Evolutionary conservation across 2,113 vertebrate genomes (phyloP), one percentile per base, ranked within the genome.

Genomic region (Chionomys nivalis): DNA sequence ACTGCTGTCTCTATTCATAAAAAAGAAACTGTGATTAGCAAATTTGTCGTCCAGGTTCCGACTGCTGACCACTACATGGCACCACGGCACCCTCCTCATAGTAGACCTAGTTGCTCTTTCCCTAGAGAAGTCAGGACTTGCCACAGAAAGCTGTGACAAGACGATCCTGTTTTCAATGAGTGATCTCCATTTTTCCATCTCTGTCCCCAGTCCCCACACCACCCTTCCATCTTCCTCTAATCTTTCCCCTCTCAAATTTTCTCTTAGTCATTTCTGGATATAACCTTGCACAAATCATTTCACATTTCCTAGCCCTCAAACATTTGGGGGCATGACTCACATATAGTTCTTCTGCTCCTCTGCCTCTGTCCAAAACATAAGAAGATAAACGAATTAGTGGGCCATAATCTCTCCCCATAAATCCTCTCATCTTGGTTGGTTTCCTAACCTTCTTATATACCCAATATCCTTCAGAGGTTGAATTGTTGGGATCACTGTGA

Each of bases 321-420:
- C 52, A 87, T 33, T 77, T 83, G 39, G 24, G 61, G 61, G 33
- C 58, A 63, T 66, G 31, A 77, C 79, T 88, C 31, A 89, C 4
- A 8, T 77, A 42, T 55, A 44, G 5, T 24, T 70, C 72, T 63
- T 94, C 75, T 79, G 44, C 36, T 96, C 42, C 91, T 93, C 94
- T 81, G 65, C 44, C 49, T 97, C 65, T 86, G 42, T 42, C 65
- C 44, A 96, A 95, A 96, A 72, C 72, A 78, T 42, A 47, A 96
- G 93, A 87, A 95, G 88, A 94, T 66, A 90, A 86, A 92, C 47
- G 36, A 73, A 68, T 55, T 68, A 77, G 81, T 52, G 31, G 13
- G 6, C 49, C 66, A 1, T 87, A 83, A 96, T 93, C 44, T 94
- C 39, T 88, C 90, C 47, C 44, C 61, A 65, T 36, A 92, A 95